These are phyloP conservation scores for Smutsia temminckii DNA, from an alignment of 2,797 vertebrate genomes.

Conservation along the genomic window DNA sequence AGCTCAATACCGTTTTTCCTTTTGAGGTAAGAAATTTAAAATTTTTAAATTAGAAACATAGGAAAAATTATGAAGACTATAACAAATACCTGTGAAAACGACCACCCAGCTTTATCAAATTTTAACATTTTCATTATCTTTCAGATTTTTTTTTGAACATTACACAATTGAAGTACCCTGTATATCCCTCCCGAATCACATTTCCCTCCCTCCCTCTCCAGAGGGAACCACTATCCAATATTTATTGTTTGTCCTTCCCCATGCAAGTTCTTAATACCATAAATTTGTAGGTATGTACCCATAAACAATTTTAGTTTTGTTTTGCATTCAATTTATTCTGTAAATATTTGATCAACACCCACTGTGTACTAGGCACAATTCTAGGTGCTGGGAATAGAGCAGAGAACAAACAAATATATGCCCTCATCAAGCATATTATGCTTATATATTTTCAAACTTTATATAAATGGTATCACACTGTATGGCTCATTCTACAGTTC, in stretches of 20 bases:
- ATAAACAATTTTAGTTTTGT: conserved; percentile 30
- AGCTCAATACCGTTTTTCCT: conserved; percentile 47
- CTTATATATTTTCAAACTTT: conserved; percentile 59
- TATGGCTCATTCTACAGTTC: conserved; percentile 53
- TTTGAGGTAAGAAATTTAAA: conserved; percentile 34
- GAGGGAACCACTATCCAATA: conserved; percentile 77
- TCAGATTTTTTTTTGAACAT: conserved; percentile 50
- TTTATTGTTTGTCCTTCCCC: conserved; percentile 43
- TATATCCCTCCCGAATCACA: conserved; percentile 66
- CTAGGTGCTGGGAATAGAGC: conserved; percentile 43
- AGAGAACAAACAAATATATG: conserved; percentile 51
- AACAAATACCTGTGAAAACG: conserved; percentile 63
- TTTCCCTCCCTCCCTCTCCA: conserved; percentile 69
- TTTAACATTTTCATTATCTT: conserved; percentile 60
- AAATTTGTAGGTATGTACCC: conserved; percentile 30
- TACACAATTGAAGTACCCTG: conserved; percentile 48
- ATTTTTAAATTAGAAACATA: conserved; percentile 59
- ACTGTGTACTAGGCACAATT: conserved; percentile 18
- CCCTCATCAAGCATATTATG: conserved; percentile 32
- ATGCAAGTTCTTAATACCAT: conserved; percentile 57
- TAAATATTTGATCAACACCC: conserved; percentile 47
- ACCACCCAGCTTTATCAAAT: conserved; percentile 67
- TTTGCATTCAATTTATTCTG: conserved; percentile 39
- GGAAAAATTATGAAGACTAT: conserved; percentile 54
- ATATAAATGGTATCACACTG: conserved; percentile 75